phyloP scores from a whole-genome alignment of 2,797 vertebrate species.

The Eulemur albifrons region DNA sequence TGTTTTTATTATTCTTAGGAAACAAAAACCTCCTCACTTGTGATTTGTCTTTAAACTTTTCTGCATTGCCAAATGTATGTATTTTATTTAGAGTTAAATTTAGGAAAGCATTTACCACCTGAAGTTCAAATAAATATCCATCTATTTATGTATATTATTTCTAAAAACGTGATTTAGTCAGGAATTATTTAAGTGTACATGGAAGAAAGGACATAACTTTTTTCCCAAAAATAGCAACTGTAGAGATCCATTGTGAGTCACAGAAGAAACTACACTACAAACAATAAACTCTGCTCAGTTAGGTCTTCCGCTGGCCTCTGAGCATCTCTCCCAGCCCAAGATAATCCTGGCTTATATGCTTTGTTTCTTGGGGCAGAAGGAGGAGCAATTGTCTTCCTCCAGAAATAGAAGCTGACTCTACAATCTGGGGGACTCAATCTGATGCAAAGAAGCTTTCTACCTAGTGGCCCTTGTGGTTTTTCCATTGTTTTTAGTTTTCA shows the following conservation, averaged over 20 bases:
- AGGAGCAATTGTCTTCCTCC: background rate
- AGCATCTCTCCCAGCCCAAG: background rate
- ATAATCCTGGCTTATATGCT: background rate
- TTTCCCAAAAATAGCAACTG: background rate
- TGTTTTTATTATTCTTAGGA: conserved; percentile 12
- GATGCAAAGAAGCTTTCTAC: background rate
- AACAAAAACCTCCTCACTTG: background rate
- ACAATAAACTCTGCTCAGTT: background rate
- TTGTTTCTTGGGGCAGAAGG: background rate
- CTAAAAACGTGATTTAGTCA: background rate
- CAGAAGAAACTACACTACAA: background rate
- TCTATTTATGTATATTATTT: background rate
- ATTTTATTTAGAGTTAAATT: conserved; percentile 4
- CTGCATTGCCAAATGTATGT: background rate
- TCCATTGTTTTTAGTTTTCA: background rate
- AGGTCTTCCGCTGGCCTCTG: too few species aligned
- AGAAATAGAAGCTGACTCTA: background rate
- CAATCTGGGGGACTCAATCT: background rate
- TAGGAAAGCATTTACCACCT: background rate
- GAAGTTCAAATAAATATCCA: background rate
- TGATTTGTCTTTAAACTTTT: background rate
- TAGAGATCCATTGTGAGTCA: background rate
- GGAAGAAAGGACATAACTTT: background rate
- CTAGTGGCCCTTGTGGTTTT: background rate
- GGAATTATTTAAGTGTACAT: background rate